Percentiles rank a stretch among this genome's conserved stretches.
phyloP scores from a whole-genome alignment of 2,113 vertebrate species.

The Oreotrochilus melanogaster region DNA sequence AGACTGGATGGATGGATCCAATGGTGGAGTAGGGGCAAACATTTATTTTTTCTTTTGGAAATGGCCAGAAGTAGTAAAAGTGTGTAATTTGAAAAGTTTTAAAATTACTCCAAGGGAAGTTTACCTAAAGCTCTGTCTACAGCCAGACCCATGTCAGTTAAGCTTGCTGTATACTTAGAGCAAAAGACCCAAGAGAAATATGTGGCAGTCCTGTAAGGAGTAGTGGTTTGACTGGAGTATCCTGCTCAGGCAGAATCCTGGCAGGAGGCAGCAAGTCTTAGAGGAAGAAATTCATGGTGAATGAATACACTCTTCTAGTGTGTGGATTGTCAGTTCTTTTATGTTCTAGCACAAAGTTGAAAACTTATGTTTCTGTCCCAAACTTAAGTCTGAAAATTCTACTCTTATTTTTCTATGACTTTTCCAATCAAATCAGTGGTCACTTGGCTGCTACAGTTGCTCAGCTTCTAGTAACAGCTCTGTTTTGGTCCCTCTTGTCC shows the following conservation, averaged over 20 bases:
- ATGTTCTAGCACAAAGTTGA: background rate
- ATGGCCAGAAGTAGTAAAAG: background rate
- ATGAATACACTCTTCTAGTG: background rate
- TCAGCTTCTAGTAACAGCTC: background rate
- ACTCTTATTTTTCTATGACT: background rate
- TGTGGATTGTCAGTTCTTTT: rapidly evolving
- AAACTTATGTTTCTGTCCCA: background rate
- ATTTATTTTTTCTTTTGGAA: background rate
- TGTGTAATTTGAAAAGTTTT: background rate
- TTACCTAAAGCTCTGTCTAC: background rate
- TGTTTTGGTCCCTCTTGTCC: background rate
- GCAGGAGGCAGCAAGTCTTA: background rate
- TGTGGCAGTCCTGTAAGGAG: background rate
- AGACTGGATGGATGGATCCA: background rate
- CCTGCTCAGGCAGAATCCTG: background rate
- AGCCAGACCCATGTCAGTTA: background rate
- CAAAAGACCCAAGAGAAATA: background rate
- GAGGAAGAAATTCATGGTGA: background rate
- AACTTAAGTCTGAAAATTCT: background rate
- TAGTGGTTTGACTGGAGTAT: background rate
- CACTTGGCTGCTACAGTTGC: background rate
- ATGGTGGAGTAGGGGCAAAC: background rate
- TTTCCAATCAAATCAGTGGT: background rate
- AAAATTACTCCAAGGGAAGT: background rate
- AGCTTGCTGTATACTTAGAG: background rate